Base-by-base conservation (phyloP, 2,113 vertebrate species). In the Syrrhaptes paradoxus region DNA sequence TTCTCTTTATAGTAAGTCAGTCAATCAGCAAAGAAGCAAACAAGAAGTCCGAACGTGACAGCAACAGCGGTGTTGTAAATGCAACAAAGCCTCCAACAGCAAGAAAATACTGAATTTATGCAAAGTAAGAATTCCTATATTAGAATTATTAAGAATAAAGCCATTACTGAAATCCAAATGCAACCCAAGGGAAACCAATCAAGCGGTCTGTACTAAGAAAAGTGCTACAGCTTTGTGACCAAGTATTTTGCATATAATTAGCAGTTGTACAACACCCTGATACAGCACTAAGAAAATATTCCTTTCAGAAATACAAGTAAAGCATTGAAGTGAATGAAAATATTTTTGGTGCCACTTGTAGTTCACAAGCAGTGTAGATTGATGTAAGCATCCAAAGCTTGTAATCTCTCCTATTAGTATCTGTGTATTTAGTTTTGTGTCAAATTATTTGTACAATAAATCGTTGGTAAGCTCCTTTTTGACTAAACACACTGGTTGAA, bases 1-100 rank as follows among this genome's bases (percentile, higher is more conserved):
- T 91, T 76, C 13, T 71, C 24, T 28, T 46, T 10, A 25, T 62
- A 46, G 22, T 19, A 28, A 77, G 28, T 32, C 10, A 43, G n/a
- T 36, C 34, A 70, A 46, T 20, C 38, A 29, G 59, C n/a, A 70
- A 66, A 28, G 20, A 88, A 59, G n/a, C 15, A 48, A 80, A 31
- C 7, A 25, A 31, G 9, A 57, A 61, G 26, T 38, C 20, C 24
- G 36, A 57, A 10, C 13, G 21, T 17, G 22, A 54, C 67, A 45
- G 41, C 0, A 1, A 18, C 41, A 48, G 28, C 34, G 2, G 0
- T 43, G 19, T 38, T 41, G 26, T 31, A 38, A 58, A 34, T 41
- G 24, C 21, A 71, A 15, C 22, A 67, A 84, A 90, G 62, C 22
- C 17, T n/a, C 13, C 54, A 34, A 34, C 20, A 41, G n/a, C 13